These are phyloP conservation scores for Maniola hyperantus DNA, from an alignment of 2,888 invertebrate species.

Conservation along the genomic window DNA sequence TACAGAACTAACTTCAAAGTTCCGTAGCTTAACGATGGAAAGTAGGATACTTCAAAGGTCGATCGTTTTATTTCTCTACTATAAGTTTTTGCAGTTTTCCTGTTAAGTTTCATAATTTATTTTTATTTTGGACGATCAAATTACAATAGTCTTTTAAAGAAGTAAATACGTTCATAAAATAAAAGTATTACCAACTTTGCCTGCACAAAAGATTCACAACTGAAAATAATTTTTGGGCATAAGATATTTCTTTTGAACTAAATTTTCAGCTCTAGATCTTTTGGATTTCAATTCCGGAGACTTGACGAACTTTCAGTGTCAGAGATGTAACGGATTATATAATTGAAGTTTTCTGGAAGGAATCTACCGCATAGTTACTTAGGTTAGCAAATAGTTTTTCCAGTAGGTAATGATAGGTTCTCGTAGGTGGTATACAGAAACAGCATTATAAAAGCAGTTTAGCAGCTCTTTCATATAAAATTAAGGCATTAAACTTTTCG, in stretches of 20 bases:
- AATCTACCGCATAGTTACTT: too few species aligned
- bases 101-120: not conserved
- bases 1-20: not conserved
- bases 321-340: not conserved
- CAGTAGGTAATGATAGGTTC: too few species aligned
- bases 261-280: not conserved
- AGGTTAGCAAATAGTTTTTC: too few species aligned
- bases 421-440: too few species aligned
- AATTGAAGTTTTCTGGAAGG: not conserved
- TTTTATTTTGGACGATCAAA: not conserved
- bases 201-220: not conserved
- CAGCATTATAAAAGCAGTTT: too few species aligned
- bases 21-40: constrained; percentile 7
- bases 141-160: not conserved
- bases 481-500: too few species aligned
- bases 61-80: constrained; percentile 3
- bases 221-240: constrained; percentile 2
- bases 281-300: not conserved
- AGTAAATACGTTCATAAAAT: not conserved
- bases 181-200: not conserved
- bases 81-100: not conserved
- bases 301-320: not conserved
- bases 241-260: not conserved
- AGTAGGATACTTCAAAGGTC: not conserved
- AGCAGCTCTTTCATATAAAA: too few species aligned